Percentiles rank a stretch among this genome's conserved stretches.
Conservation (phyloP, 2,888 invertebrate species). For the Drosophila macrothrix region DNA sequence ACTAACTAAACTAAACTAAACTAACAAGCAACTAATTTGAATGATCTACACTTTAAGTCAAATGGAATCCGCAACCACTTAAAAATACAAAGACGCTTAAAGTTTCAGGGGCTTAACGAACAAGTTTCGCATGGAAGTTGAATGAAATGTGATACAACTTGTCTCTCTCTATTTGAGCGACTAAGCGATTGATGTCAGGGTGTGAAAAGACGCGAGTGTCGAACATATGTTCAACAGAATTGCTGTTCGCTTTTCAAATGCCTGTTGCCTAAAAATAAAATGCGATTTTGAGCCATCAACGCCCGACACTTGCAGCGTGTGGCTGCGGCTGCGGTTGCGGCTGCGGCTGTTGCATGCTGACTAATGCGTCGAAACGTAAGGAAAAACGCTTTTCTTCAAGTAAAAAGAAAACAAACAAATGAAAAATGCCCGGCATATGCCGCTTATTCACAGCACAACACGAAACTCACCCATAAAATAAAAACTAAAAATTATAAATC, state of each 20-base stretch:
- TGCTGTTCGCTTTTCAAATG: slow-evolving; percentile 24
- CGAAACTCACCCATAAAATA: slow-evolving; percentile 21
- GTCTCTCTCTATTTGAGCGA: neutral
- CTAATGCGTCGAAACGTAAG: slow-evolving; percentile 66
- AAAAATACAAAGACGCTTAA: neutral
- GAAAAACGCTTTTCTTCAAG: slow-evolving; percentile 46
- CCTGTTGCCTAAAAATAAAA: slow-evolving; percentile 44
- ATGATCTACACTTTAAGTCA: neutral
- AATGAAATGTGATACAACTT: neutral
- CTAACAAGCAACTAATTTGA: neutral
- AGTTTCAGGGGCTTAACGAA: neutral
- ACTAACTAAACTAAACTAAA: neutral
- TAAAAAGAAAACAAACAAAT: slow-evolving; percentile 33
- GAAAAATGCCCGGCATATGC: slow-evolving; percentile 68
- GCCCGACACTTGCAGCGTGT: slow-evolving; percentile 44
- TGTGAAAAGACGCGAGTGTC: slow-evolving; percentile 7
- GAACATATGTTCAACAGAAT: slow-evolving; percentile 37
- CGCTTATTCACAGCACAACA: slow-evolving; percentile 38
- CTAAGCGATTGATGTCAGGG: slow-evolving; percentile 1
- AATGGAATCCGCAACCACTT: neutral
- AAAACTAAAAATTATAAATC: slow-evolving; percentile 33
- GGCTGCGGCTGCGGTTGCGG: slow-evolving; percentile 33
- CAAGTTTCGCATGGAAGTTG: neutral
- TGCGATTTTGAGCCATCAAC: slow-evolving; percentile 41
- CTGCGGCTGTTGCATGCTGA: slow-evolving; percentile 62